Base-by-base conservation (phyloP, 2,797 vertebrate species). In the Caiman crocodilus region DNA sequence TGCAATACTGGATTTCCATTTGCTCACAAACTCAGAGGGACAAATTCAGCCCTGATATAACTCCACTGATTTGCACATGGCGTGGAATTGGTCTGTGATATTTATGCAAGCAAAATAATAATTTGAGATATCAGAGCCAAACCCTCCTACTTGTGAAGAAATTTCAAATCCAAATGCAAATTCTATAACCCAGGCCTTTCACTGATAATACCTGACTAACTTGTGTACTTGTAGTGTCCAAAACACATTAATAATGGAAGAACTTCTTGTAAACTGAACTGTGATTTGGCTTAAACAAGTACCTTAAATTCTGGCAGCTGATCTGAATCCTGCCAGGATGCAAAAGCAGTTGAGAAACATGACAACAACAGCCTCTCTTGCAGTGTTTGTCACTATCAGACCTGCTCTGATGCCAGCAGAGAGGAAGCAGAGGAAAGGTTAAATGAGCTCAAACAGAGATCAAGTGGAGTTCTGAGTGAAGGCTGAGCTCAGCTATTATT, bases 381-480 rank as follows among this genome's bases (percentile, higher is more conserved):
- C 0, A 1, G 6, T 69, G 4, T 76, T 92, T 80, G 73, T 77
- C 55, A 35, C 21, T 16, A 30, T 86, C 7, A 18, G 25, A 82
- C 69, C 32, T 5, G 0, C 82, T 79, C 1, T 32, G 35, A 79
- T 65, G 63, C 0, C 0, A 74, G 76, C 28, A 30, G 14, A 89
- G 60, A 35, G 35, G 32, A 86, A 90, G 76, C 28, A 0, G 0
- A 55, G 75, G 26, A 0, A 0, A 80, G 76, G 84, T 95, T 89
- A 91, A 95, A 13, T 50, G 69, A 50, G 35, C 35, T 73, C 12
- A 25, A 26, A 73, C 35, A 14, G 50, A 42, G 35, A 15, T 42
- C 23, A 16, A 25, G 50, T 84, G 79, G 94, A 56, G 59, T 55
- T 94, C 79, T 73, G 65, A 82, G 76, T 1, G 4, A 94, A 79